These are phyloP conservation scores for Jordanella pulchra DNA, from an alignment of 2,797 vertebrate genomes.

Conservation along the genomic window DNA sequence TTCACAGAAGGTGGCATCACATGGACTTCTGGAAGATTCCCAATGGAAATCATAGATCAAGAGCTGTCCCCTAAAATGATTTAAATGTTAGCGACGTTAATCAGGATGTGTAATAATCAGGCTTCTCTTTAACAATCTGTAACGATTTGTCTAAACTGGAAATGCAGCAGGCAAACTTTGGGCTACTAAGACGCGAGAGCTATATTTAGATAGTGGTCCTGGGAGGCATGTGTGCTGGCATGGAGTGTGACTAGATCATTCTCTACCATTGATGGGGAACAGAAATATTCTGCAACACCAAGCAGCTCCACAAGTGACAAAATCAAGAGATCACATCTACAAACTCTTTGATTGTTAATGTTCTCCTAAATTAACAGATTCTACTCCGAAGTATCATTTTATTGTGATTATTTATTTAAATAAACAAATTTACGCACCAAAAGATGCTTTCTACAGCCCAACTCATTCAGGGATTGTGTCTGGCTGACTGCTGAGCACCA, in stretches of 20 bases:
- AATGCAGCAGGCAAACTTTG: conserved; percentile 65
- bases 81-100: background rate
- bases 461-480: conserved; percentile 37
- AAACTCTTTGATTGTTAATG: background rate
- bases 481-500: background rate
- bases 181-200: conserved; percentile 70
- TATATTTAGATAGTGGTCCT: conserved; percentile 96
- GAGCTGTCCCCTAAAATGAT: background rate
- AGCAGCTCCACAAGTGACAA: conserved; percentile 38
- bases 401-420: conserved; percentile 4
- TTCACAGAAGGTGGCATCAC: conserved; percentile 59
- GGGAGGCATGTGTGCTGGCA: conserved; percentile 87
- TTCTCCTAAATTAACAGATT: background rate
- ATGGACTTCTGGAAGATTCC: conserved; percentile 58
- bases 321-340: conserved; percentile 7
- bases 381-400: background rate
- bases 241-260: conserved; percentile 70
- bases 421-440: conserved; percentile 24
- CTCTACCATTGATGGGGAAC: conserved; percentile 77
- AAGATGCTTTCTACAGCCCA: background rate
- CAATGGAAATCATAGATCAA: conserved; percentile 6
- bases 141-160: conserved; percentile 23
- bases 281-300: conserved; percentile 64
- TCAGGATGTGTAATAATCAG: background rate
- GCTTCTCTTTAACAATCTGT: conserved; percentile 1